phyloP scores from a whole-genome alignment of 2,113 vertebrate species.

The Chascanopsetta lugubris region DNA sequence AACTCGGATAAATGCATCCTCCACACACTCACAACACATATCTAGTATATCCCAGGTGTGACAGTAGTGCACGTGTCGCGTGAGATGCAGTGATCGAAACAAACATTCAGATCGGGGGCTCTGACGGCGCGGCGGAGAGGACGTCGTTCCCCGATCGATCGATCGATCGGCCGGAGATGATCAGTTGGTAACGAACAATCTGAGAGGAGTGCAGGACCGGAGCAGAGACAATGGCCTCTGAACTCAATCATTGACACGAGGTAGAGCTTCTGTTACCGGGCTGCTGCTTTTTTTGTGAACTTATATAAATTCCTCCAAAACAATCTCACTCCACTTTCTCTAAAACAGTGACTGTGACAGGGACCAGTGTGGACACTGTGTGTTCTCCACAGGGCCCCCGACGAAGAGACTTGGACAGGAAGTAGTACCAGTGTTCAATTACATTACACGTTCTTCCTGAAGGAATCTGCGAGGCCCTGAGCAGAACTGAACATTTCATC shows the following conservation, averaged over 20 bases:
- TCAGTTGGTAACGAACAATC: conserved; percentile 5
- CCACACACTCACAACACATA: conserved; percentile 40
- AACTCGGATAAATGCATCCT: conserved; percentile 42
- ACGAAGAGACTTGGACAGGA: not conserved
- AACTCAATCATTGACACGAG: conserved; percentile 47
- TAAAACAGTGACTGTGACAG: conserved; percentile 36
- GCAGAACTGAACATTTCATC: conserved; percentile 20
- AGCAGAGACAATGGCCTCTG: conserved; percentile 29
- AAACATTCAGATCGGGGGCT: conserved; percentile 43
- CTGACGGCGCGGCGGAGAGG: conserved; percentile 20
- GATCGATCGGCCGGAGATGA: conserved; percentile 2
- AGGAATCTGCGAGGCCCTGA: not conserved
- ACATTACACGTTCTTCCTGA: not conserved
- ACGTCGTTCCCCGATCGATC: not conserved
- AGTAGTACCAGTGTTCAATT: conserved; percentile 34
- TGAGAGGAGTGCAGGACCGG: conserved; percentile 16
- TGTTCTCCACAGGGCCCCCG: not conserved
- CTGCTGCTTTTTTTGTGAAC: not conserved
- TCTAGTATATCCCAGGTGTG: conserved; percentile 40
- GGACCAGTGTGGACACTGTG: conserved; percentile 25
- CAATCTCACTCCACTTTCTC: conserved; percentile 24
- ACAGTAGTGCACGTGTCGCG: conserved; percentile 63
- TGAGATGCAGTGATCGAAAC: conserved; percentile 14
- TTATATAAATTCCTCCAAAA: not conserved
- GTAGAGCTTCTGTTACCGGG: conserved; percentile 45